Evolutionary conservation across 1,140 invertebrate genomes (phyloP), one percentile per base, ranked within the genome.

Genomic region (Drosophila subobscura): DNA sequence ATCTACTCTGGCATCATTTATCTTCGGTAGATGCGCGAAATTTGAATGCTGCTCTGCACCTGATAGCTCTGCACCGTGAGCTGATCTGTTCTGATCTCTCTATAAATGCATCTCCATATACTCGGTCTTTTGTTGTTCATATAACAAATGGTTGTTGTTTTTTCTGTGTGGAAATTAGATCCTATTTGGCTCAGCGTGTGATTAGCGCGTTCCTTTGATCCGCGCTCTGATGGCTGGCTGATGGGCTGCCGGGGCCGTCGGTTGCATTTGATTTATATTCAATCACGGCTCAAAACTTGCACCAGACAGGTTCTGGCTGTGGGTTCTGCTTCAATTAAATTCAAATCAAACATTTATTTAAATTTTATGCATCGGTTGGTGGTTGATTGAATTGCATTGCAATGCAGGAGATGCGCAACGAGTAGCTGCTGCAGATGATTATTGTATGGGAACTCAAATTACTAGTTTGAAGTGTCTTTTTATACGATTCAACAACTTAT

Each of bases 301-400:
- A 37, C 5, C n/a, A 44, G 44, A 64, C 71, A 46, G 67, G 12
- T 70, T 67, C 29, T 60, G 53, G 10, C 23, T 54, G 59, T 63
- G 51, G 52, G 57, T 70, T 61, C 54, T 47, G 33, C 6, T 33
- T 40, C 84, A 88, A 88, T 88, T 88, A 89, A 88, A 88, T 88
- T 89, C 79, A 88, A 88, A 88, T 88, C 83, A 88, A 88, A 83
- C 71, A 88, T 89, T 88, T 88, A 88, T 88, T 88, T 89, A 88
- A 88, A 88, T 88, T 84, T 84, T 89, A 89, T 89, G 75, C 84
- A 86, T 46, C 83, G 72, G 63, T 56, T 83, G 83, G 83, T 76
- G 83, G 84, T 75, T 83, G 72, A 86, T 86, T 86, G 74, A 86
- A 78, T 55, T 47, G 65, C 78, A 73, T 59, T 71, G 20, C 52